Base-by-base conservation (phyloP, 2,888 invertebrate genomes). In the Napeogenes sylphis region DNA sequence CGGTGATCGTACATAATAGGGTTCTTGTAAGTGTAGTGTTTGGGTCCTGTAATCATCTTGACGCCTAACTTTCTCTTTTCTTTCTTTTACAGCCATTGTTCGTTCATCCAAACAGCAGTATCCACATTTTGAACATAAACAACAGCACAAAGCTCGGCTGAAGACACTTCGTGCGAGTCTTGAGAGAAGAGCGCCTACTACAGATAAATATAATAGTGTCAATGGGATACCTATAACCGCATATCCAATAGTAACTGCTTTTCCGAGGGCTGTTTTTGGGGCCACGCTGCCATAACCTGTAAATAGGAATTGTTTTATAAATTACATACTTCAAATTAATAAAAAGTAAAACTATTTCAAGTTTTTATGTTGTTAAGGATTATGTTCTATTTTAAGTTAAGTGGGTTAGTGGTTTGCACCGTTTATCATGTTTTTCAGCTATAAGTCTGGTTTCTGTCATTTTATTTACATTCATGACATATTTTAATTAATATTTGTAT, bases 251-350 rank as follows among this genome's bases (percentile, higher is more conserved):
- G 98, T 98, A 2, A 97, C 95, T 46, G 96, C 94, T 83, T 98
- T 97, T 6, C 98, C 98, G 66, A 96, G 88, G n/a, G 95, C 94
- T 35, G 98, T 98, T 74, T 94, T 94, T 0, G 98, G 98, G 0
- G 97, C 95, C 61, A 97, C 95, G 83, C 97, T 97, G 62, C 98
- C 98, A 79, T 98, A 98, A 73, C 98, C 98, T 98, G 92, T 0
- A 87, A 91, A 55, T 55, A 30, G 64, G 55, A 65, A 59, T 12
- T 51, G 21, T 45, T 65, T 38, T 45, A 13, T 13, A 56, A 32
- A 54, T 38, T 56, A 38, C 53, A 46, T 30, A 46, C 51, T 8
- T 21, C 5, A n/a, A n/a, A 2, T 2, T 6, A 21, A 54, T 45
- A 42, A 55, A 33, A 54, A 21, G 2, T 30, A 35, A 45, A 38